phyloP scores from a whole-genome alignment of 2,797 vertebrate genomes.

The Odontamblyopus rebecca region DNA sequence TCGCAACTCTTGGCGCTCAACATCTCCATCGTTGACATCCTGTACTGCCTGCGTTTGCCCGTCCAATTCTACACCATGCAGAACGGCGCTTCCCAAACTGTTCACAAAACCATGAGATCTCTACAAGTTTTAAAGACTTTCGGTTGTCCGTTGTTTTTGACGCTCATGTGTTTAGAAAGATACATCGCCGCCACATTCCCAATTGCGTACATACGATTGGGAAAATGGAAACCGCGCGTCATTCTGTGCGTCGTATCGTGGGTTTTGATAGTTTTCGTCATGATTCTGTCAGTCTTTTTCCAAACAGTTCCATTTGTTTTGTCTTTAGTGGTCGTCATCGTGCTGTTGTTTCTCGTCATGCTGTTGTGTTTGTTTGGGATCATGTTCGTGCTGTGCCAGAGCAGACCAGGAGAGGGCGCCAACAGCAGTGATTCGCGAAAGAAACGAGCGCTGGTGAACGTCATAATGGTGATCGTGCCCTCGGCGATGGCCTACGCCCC shows the following conservation, averaged over 20 bases:
- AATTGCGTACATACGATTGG: conserved; percentile 18
- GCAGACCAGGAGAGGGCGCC: background rate
- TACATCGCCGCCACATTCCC: conserved; percentile 32
- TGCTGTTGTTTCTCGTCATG: conserved; percentile 40
- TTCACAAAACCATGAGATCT: background rate
- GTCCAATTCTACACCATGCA: conserved; percentile 27
- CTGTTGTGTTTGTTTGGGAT: conserved; percentile 40
- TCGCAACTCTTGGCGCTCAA: conserved; percentile 57
- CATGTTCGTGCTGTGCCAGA: conserved; percentile 13
- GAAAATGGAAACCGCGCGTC: conserved; percentile 13
- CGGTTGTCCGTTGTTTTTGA: conserved; percentile 45
- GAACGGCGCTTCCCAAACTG: background rate
- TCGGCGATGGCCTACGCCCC: conserved; percentile 29
- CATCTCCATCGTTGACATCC: conserved; percentile 40
- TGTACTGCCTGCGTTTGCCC: conserved; percentile 47
- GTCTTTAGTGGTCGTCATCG: conserved; percentile 21
- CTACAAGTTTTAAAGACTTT: conserved; percentile 33
- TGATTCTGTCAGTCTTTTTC: conserved; percentile 11
- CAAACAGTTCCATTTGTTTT: conserved; percentile 9
- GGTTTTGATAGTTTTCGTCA: conserved; percentile 15
- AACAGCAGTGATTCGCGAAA: conserved; percentile 8
- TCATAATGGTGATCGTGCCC: conserved; percentile 36
- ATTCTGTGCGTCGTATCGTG: conserved; percentile 20
- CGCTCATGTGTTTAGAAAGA: conserved; percentile 52
- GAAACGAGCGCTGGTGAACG: conserved; percentile 35